Evolutionary conservation across 1,140 invertebrate genomes (phyloP).

Genomic region (Drosophila sechellia): DNA sequence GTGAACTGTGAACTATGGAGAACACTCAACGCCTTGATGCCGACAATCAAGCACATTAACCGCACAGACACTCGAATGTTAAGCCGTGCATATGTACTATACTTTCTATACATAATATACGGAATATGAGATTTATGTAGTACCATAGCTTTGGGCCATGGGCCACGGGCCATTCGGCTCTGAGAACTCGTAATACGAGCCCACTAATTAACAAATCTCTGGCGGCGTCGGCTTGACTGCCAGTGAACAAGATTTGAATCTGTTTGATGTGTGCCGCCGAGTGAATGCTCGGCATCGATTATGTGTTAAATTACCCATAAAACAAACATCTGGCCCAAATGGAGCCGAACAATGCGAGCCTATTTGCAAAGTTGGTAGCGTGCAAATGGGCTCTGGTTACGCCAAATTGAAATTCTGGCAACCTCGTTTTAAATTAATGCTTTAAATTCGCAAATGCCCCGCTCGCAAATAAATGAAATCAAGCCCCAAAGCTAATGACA

Average conservation of each 20-base stretch:
- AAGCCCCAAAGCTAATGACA: background rate
- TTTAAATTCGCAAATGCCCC: conserved; percentile 6
- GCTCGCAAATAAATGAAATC: background rate
- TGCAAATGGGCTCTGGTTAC: conserved; percentile 14
- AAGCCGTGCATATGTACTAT: conserved; percentile 4
- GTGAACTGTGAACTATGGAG: conserved; percentile 31
- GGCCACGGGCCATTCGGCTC: conserved; percentile 22
- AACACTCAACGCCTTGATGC: conserved; percentile 27
- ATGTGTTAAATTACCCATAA: conserved; percentile 76
- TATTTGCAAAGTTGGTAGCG: conserved; percentile 22
- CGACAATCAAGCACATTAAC: conserved; percentile 36
- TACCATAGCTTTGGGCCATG: conserved; percentile 12
- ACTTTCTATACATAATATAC: background rate
- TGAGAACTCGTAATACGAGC: conserved; percentile 45
- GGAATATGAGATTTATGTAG: conserved; percentile 34
- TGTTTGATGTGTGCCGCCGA: conserved; percentile 44
- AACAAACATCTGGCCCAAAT: conserved; percentile 55
- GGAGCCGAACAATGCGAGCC: conserved; percentile 41
- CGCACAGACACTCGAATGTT: background rate
- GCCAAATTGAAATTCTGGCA: conserved; percentile 19
- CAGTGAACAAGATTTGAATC: conserved; percentile 66
- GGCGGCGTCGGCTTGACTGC: conserved; percentile 50
- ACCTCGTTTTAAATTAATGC: conserved; percentile 12
- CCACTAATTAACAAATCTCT: conserved; percentile 65
- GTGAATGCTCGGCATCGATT: conserved; percentile 61